Conservation (phyloP, 2,888 invertebrate species). For the Drosophila flavopinicola region DNA sequence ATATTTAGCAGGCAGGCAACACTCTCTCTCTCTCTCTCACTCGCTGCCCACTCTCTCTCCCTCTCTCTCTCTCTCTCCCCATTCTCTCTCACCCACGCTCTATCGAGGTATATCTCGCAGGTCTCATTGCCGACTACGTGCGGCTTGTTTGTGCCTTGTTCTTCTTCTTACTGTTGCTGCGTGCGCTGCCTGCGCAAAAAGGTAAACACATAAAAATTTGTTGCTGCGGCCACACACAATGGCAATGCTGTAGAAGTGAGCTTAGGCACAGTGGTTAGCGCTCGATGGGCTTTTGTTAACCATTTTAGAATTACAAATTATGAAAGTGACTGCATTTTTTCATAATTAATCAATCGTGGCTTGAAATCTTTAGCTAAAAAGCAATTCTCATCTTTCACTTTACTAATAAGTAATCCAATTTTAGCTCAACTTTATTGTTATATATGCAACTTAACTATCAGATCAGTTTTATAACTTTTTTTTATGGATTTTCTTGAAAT, state of each 20-base stretch:
- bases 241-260: conserved; percentile 1
- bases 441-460: too few species aligned
- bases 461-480: too few species aligned
- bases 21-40: not conserved
- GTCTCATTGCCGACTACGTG: conserved; percentile 21
- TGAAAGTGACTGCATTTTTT: too few species aligned
- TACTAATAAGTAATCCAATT: too few species aligned
- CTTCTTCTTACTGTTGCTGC: conserved; percentile 21
- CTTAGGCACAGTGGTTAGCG: conserved; percentile 28
- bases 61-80: not conserved
- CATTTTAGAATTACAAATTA: conserved; percentile 5
- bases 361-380: too few species aligned
- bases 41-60: not conserved
- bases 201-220: conserved; percentile 76
- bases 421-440: too few species aligned
- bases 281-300: not conserved
- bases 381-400: too few species aligned
- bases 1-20: conserved; percentile 21
- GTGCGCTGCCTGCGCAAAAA: conserved; percentile 59
- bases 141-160: conserved; percentile 13
- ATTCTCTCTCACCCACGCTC: too few species aligned
- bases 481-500: too few species aligned
- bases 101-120: not conserved
- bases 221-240: conserved; percentile 57
- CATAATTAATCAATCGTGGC: too few species aligned